A percentile compares a stretch with the other conserved stretches of the same genome.
phyloP scores from a whole-genome alignment of 2,888 invertebrate genomes.

The Athetis lepigone region DNA sequence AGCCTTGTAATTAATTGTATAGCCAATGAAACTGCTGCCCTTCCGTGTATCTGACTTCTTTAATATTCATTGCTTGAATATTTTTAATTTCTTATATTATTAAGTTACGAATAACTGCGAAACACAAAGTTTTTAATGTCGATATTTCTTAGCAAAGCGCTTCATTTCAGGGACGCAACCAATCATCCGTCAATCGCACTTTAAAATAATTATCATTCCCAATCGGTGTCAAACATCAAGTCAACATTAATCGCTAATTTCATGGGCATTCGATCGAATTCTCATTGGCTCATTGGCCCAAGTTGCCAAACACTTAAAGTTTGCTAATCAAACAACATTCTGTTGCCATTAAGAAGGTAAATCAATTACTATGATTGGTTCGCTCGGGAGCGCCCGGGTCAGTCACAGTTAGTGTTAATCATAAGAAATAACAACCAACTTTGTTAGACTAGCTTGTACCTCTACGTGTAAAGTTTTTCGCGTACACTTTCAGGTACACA shows the following conservation, averaged over 20 bases:
- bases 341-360: conserved; percentile 59
- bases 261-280: conserved; percentile 27
- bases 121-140: too few species aligned
- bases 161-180: not conserved
- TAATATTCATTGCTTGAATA: too few species aligned
- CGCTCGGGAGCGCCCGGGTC: conserved; percentile 32
- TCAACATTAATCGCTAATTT: conserved; percentile 20
- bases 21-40: too few species aligned
- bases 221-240: conserved; percentile 20
- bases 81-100: too few species aligned
- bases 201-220: conserved; percentile 30
- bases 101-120: too few species aligned
- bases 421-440: conserved; percentile 43
- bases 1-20: too few species aligned
- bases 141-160: not conserved
- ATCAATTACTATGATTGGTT: conserved; percentile 68
- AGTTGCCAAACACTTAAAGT: conserved; percentile 55
- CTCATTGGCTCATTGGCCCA: conserved; percentile 45
- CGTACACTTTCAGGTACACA: conserved; percentile 14
- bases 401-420: conserved; percentile 49
- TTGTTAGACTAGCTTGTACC: conserved; percentile 8
- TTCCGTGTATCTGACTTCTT: too few species aligned
- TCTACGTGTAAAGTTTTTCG: conserved; percentile 14
- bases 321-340: conserved; percentile 63
- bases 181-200: conserved; percentile 8